Base-by-base conservation (phyloP, 2,888 invertebrate genomes). In the Salpingus planirostris region DNA sequence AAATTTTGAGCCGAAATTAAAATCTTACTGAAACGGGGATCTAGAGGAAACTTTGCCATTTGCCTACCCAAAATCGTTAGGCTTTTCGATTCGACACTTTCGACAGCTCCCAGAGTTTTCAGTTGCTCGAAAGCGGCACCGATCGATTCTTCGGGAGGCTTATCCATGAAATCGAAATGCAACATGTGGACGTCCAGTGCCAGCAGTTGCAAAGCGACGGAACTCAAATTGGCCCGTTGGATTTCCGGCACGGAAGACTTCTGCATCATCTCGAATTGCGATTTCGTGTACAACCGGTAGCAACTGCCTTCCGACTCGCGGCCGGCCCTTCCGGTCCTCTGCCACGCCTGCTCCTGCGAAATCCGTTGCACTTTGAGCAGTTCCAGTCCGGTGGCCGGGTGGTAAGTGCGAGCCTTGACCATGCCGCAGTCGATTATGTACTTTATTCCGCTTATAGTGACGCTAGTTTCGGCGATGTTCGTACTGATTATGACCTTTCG, bases 401-500 rank as follows among this genome's bases (percentile, higher is more conserved):
- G 84, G 68, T 82, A 90, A 3, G 81, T 75, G 55, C 84, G 82
- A 43, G 80, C 79, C 68, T 96, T 96, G 0, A 93, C 92, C 62
- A 84, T 82, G 1, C 96, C 95, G 33, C 86, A 78, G 57, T 96
- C 96, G 34, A 96, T 80, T 6, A 96, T 90, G 66, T 79, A 86
- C 52, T 84, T 83, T 45, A 96, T 85, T 30, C 89, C 86, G 33
- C 84, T 84, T 48, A 98, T 96, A 0, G 97, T 98, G 14, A 98
- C 78, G 2, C 96, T 97, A 0, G 97, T 92, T 68, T 98, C 98
- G 0, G 98, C 97, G 43, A 98, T 89, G 62, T 98, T 98, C 15
- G 98, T 98, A 3, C 95, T 83, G 27, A 98, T 70, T 14, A 98
- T 81, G 13, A 97, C 79, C 69, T 97, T 98, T 31, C 97, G 72